Evolutionary conservation across 2,113 vertebrate species (phyloP).

Genomic region (Salvelinus namaycush): DNA sequence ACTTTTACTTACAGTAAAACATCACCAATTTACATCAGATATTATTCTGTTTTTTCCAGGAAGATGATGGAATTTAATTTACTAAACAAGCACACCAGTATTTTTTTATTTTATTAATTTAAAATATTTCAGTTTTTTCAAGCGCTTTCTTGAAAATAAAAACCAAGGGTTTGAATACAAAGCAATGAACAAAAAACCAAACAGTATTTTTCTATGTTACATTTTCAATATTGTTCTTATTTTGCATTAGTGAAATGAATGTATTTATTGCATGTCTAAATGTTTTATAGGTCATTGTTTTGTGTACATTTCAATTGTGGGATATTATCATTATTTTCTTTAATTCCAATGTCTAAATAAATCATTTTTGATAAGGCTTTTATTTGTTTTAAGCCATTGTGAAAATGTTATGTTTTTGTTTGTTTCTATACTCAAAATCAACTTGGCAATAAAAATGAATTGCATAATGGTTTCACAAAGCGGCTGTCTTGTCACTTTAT

Average conservation of each 20-base stretch:
- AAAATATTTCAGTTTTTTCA: constrained; percentile 10
- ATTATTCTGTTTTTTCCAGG: background rate
- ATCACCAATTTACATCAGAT: background rate
- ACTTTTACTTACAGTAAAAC: constrained; percentile 13
- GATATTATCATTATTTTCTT: constrained; percentile 63
- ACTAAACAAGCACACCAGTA: background rate
- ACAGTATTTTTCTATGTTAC: constrained; percentile 70
- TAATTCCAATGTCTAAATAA: constrained; percentile 64
- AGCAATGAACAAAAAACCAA: constrained; percentile 70
- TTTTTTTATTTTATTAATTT: background rate
- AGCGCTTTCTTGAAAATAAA: constrained; percentile 44
- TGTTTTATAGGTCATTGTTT: constrained; percentile 71
- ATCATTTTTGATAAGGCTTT: constrained; percentile 74
- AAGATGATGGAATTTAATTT: background rate
- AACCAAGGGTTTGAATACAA: constrained; percentile 29
- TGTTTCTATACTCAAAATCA: constrained; percentile 76
- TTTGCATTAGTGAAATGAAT: constrained; percentile 79
- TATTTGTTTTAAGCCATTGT: constrained; percentile 73
- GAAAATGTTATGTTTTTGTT: constrained; percentile 67
- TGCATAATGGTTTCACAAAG: constrained; percentile 57
- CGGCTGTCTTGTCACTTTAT: constrained; percentile 22
- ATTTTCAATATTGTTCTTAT: constrained; percentile 69
- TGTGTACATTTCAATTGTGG: constrained; percentile 73
- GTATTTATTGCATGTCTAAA: constrained; percentile 84
- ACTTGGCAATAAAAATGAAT: constrained; percentile 79